Percentiles rank a stretch among this genome's conserved stretches.
phyloP scores from a whole-genome alignment of 2,113 vertebrate genomes.

The Alaudala cheleensis region DNA sequence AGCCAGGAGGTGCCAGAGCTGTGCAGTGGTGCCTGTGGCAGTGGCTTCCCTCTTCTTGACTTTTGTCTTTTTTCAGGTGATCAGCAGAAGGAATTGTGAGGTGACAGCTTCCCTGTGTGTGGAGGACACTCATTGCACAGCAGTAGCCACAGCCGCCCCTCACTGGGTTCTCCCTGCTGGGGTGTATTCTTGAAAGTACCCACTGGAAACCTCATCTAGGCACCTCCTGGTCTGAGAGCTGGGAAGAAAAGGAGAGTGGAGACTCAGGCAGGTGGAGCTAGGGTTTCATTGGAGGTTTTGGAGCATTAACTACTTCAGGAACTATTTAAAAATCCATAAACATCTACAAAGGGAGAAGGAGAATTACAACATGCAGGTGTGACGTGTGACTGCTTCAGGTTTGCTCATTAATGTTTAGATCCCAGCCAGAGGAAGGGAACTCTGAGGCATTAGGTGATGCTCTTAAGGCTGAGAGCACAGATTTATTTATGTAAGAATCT shows the following conservation, averaged over 20 bases:
- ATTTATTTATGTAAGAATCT: not conserved
- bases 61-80: slow-evolving; percentile 52
- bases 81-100: accelerated
- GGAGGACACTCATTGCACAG: not conserved
- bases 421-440: not conserved
- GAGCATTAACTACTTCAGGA: not conserved
- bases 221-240: not conserved
- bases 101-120: accelerated
- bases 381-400: not conserved
- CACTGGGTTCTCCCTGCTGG: accelerated
- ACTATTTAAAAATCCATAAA: not conserved
- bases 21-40: accelerated
- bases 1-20: not conserved
- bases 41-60: not conserved
- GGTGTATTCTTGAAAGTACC: not conserved
- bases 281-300: not conserved
- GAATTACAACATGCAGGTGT: not conserved
- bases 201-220: not conserved
- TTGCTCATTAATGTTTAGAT: not conserved
- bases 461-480: not conserved
- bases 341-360: not conserved
- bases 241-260: not conserved
- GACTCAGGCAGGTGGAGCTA: not conserved
- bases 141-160: not conserved
- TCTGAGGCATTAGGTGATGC: not conserved